Evolutionary conservation across 2,113 vertebrate species (phyloP).

Genomic region (Hyperopisus bebe): DNA sequence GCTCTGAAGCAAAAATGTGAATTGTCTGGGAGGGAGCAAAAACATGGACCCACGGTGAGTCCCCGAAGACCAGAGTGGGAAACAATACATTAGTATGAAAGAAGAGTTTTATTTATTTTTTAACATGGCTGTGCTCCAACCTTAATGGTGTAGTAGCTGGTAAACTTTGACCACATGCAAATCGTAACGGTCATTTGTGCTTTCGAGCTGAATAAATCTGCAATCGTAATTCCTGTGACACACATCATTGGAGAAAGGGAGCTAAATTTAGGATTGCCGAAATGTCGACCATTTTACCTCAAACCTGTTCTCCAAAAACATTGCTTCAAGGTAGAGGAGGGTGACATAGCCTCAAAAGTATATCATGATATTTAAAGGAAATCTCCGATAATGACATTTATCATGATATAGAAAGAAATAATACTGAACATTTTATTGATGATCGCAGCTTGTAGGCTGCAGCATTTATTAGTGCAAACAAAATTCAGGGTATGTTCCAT

Average conservation of each 20-base stretch:
- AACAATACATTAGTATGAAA: not conserved
- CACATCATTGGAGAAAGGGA: not conserved
- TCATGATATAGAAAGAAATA: not conserved
- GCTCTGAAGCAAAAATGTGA: not conserved
- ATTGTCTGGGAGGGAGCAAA: not conserved
- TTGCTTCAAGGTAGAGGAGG: not conserved
- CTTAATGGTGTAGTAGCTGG: not conserved
- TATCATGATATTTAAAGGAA: not conserved
- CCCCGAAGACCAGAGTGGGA: not conserved
- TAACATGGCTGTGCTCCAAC: not conserved
- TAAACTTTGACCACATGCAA: not conserved
- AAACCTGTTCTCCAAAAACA: not conserved
- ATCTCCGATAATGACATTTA: not conserved
- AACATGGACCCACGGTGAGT: not conserved
- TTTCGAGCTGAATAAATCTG: not conserved
- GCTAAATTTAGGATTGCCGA: not conserved
- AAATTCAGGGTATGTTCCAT: not conserved
- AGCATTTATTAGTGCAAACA: not conserved
- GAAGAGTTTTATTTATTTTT: not conserved
- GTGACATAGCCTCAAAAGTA: not conserved
- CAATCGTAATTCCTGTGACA: not conserved
- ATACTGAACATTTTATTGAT: too few relatives aligned
- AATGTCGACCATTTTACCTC: not conserved
- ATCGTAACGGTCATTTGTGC: not conserved
- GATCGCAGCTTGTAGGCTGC: too few relatives aligned